Evolutionary conservation across 2,888 invertebrate species (phyloP), one percentile per base, ranked within the genome.

Genomic region (Lochmaea crataegi): DNA sequence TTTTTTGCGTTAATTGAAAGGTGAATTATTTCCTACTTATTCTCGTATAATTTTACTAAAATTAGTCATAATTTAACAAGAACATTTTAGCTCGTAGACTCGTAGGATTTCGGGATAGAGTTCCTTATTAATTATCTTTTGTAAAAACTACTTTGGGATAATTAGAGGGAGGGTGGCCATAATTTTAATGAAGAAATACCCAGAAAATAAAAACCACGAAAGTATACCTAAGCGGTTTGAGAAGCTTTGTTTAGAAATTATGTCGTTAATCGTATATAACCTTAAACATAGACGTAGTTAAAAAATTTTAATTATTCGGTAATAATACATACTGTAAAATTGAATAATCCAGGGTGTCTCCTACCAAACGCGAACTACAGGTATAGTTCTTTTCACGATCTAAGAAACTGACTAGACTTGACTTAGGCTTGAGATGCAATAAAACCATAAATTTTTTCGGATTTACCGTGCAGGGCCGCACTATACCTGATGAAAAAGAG

Each of bases 41-140:
- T 48, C 1, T 2, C 14, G n/a, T n/a, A 57, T 57, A 57, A 26
- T 57, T 57, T 57, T 57, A 18, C 26, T 26, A 9, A 12, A 26
- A 57, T 26, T 56, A 16, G 22, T 7, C n/a, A 56, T 56, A 56
- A 56, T 18, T 56, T 7, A 6, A 57, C 5, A 26, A 11, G 11
- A 57, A 26, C 10, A 11, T 10, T 26, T 5, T 26, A 48, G n/a
- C 48, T 12, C 10, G 11, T 26, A 57, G 57, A 57, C 18, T 22
- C 26, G 11, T 57, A 57, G 18, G 57, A 57, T 57, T 57, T 18
- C 18, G 18, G 57, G 57, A 11, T 26, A 6, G 26, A 57, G 57
- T 26, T 22, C 57, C 57, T 57, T 26, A 57, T 57, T 57, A 57
- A 57, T 57, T 57, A 11, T 57, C 57, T 57, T 57, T 57, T 57